Base-by-base conservation (phyloP, 2,888 invertebrate genomes). In the Orthosia gothica region DNA sequence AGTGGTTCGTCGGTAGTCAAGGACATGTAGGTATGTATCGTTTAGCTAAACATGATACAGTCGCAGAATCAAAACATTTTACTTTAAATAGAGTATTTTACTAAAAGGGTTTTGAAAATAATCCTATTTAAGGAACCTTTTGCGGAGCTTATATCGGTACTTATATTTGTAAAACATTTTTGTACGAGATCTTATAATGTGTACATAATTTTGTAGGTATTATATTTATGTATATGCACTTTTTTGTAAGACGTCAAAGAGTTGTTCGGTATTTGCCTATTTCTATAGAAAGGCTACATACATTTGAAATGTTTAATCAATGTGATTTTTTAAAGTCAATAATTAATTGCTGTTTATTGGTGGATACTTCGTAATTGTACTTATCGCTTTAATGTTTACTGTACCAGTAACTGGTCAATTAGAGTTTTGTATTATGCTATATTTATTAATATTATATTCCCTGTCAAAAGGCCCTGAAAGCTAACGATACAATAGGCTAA, bases 91-190 rank as follows among this genome's bases (percentile, higher is more conserved):
- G 65, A 62, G 62, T 81, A 76, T 76, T 81, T 70, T 66, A 79
- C 40, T 66, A 59, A 50, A 66, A 63, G 49, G n/a, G 49, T 62
- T 65, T 61, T 65, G 20, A 23, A 59, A 58, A 52, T n/a, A 64
- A 61, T 55, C 18, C 2, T 45, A 5, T 26, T 26, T 58, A 72
- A 26, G 47, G n/a, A 57, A 68, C 57, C 57, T 70, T 76, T 72
- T 40, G 63, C 52, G 57, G 83, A 74, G 74, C 70, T 81, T 82
- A 70, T 58, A 70, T 55, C 55, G 32, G 55, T 70, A 78, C 62
- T 76, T 64, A 80, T 68, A 80, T 71, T 65, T 82, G 79, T 83
- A 64, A 70, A 70, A 75, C 59, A 57, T 64, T 74, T 77, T 68
- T 81, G 61, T 74, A 79, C 50, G 74, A 65, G 20, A 55, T 61